Base-by-base conservation (phyloP, 2,888 invertebrate genomes). In the Cephus runcator region DNA sequence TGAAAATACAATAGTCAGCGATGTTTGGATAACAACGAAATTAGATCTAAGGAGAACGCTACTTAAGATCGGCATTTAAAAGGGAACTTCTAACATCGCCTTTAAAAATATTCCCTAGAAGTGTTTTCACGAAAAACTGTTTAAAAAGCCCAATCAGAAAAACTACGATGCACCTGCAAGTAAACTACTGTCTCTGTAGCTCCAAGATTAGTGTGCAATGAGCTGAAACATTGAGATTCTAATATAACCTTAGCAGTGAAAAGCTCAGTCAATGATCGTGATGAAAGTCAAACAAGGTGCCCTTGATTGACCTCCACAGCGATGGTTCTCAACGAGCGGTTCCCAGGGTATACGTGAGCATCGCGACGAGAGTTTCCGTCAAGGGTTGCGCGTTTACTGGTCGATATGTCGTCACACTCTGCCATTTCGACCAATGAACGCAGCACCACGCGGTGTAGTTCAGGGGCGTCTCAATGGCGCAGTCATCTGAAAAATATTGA, bases 221-320 rank as follows among this genome's bases (percentile, higher is more conserved):
- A 56, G 56, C 1, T 23, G 1, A 23, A 23, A 9, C 56, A 23
- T 56, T 56, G 56, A 23, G 9, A 56, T 23, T 56, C 23, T 56
- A 15, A 56, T 56, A 56, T 56, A 56, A 77, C 81, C 83, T 82
- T 84, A 80, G 79, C 81, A 81, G 77, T 84, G 81, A 81, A 82
- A 80, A 81, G 68, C 69, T 73, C 56, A 56, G 56, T 56, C 68
- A 71, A 80, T 81, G 83, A 80, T 85, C 83, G 79, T 78, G 75
- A 12, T 75, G 82, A 89, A 89, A 88, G 87, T 88, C 88, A 80
- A 74, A 74, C 82, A 83, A 89, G 86, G 88, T 89, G 88, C 86
- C 89, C 88, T 89, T 89, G 88, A 77, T 69, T 83, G 87, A 88
- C 88, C 90, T 87, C 84, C 84, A 85, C 83, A 80, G 12, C 82